phyloP scores from a whole-genome alignment of 2,888 invertebrate genomes.

The Oscheius sp. region DNA sequence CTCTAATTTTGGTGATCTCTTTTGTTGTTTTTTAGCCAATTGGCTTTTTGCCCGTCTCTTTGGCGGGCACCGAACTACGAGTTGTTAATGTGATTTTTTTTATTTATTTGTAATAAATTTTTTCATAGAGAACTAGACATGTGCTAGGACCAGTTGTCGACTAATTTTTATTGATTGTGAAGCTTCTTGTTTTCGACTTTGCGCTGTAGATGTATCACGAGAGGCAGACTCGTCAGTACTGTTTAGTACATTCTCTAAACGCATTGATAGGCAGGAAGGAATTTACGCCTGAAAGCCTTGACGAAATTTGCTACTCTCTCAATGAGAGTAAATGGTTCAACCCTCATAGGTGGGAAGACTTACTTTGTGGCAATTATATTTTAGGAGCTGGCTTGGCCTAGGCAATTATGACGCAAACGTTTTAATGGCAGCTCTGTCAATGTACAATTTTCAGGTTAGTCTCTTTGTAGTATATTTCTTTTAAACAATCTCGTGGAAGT shows the following conservation, averaged over 20 bases:
- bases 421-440: conserved; percentile 87
- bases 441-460: conserved; percentile 39
- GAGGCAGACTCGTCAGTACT: conserved; percentile 61
- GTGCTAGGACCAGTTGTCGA: not conserved
- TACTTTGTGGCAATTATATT: conserved; percentile 13
- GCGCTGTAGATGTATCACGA: conserved; percentile 64
- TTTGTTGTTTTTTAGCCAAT: not conserved
- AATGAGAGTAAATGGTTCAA: conserved; percentile 64
- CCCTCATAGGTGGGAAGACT: conserved; percentile 60
- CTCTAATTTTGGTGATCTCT: conserved; percentile 47
- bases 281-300: conserved; percentile 46
- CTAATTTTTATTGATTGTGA: not conserved
- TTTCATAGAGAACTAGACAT: not conserved
- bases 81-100: conserved; percentile 6
- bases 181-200: not conserved
- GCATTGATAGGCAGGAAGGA: conserved; percentile 56
- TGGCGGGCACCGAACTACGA: no score
- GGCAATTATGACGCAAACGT: conserved; percentile 99
- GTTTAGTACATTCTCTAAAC: conserved; percentile 66
- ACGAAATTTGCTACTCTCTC: conserved; percentile 60
- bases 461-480: not conserved
- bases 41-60: not conserved
- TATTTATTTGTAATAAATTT: not conserved
- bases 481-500: not conserved
- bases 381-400: conserved; percentile 78